Conservation (phyloP, 2,113 vertebrate species). For the Proteles cristata region DNA sequence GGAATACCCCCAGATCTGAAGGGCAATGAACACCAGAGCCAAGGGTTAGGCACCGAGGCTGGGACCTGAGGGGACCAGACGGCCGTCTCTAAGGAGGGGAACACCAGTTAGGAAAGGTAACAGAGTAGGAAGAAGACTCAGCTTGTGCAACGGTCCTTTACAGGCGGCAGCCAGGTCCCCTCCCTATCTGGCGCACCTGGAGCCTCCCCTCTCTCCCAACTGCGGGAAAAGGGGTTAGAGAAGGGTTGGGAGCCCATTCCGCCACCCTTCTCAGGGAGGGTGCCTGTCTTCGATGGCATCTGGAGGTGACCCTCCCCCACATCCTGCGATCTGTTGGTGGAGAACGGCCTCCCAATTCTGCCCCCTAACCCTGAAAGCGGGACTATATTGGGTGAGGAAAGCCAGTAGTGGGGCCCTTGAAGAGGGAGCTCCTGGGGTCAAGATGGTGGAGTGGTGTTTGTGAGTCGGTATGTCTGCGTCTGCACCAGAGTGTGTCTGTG, state of each 20-base stretch:
- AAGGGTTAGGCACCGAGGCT: slow-evolving; percentile 17
- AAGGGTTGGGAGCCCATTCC: not conserved
- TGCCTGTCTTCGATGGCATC: slow-evolving; percentile 34
- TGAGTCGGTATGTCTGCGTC: not conserved
- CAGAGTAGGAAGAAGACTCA: not conserved
- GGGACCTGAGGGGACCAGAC: not conserved
- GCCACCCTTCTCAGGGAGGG: not conserved
- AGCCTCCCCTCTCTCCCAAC: not conserved
- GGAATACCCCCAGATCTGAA: not conserved
- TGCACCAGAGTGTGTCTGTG: slow-evolving; percentile 4
- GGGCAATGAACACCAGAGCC: not conserved
- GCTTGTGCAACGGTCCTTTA: not conserved
- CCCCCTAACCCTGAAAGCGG: not conserved
- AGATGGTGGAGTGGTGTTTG: not conserved
- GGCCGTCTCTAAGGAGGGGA: not conserved
- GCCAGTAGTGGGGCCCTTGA: slow-evolving; percentile 49
- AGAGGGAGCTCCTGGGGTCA: not conserved
- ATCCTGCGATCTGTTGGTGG: not conserved
- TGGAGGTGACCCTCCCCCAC: not conserved
- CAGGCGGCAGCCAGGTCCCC: not conserved
- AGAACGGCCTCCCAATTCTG: slow-evolving; percentile 42
- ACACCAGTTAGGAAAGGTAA: not conserved
- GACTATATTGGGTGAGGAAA: not conserved
- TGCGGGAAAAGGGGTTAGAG: not conserved
- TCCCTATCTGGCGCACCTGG: not conserved